Percentiles rank a stretch among this genome's conserved stretches.
These are phyloP conservation scores for Embidobia sp. DNA, from an alignment of 2,888 invertebrate species.

Conservation along the genomic window DNA sequence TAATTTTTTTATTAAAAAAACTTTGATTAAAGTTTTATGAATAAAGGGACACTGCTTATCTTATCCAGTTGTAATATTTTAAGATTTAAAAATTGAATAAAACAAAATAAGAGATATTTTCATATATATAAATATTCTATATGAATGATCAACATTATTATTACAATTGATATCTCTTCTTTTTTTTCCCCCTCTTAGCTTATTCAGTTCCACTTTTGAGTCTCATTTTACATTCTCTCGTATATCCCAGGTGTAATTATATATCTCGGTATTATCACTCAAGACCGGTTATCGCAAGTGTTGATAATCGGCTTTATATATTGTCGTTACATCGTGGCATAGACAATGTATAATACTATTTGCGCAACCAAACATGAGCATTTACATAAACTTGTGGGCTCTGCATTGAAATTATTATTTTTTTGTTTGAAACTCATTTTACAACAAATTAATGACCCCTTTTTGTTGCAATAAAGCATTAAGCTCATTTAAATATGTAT, in stretches of 20 bases:
- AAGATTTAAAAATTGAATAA: too few species aligned
- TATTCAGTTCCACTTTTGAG: constrained; percentile 2
- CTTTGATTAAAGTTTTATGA: too few species aligned
- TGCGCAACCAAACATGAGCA: constrained; percentile 7
- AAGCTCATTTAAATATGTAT: too few species aligned
- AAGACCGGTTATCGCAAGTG: constrained; percentile 23
- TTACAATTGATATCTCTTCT: neutral
- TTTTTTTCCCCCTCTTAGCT: neutral
- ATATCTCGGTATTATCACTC: constrained; percentile 28
- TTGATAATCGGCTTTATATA: constrained; percentile 30
- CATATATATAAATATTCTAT: too few species aligned
- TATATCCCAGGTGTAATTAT: constrained; percentile 22
- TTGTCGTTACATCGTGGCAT: constrained; percentile 10
- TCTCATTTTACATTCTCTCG: constrained; percentile 19
- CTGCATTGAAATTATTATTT: too few species aligned
- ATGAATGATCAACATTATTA: neutral
- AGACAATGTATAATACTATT: neutral
- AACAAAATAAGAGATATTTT: too few species aligned
- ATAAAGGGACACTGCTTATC: too few species aligned
- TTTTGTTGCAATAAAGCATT: neutral
- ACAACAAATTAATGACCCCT: neutral
- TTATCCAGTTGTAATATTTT: too few species aligned
- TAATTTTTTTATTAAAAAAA: too few species aligned
- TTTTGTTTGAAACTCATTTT: too few species aligned
- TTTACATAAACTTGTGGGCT: neutral